phyloP scores from a whole-genome alignment of 2,888 invertebrate species.

The Euclidia mi region DNA sequence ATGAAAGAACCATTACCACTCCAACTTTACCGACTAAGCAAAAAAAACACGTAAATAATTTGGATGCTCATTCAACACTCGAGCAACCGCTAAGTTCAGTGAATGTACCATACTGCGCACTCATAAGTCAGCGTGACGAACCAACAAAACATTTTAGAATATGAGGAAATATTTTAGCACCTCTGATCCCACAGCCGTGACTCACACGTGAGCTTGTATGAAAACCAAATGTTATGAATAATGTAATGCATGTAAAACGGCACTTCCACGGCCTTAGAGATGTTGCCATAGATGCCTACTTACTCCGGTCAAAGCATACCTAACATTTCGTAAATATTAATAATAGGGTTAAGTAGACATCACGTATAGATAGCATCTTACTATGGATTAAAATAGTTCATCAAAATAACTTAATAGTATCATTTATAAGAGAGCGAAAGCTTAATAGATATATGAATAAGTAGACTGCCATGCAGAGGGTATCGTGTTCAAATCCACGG shows the following conservation, averaged over 20 bases:
- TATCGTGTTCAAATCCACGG: too few species aligned
- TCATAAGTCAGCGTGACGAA: slow-evolving; percentile 27
- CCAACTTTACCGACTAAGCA: slow-evolving; percentile 1
- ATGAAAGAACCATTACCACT: slow-evolving; percentile 20
- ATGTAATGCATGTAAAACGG: slow-evolving; percentile 63
- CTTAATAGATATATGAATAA: too few species aligned
- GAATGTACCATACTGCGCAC: slow-evolving; percentile 31
- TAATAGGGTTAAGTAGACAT: too few species aligned
- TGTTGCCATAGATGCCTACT: not conserved
- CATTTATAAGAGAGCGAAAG: too few species aligned
- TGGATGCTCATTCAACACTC: slow-evolving; percentile 22
- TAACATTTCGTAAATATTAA: too few species aligned
- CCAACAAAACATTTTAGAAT: slow-evolving; percentile 36
- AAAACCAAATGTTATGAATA: slow-evolving; percentile 74
- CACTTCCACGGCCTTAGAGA: slow-evolving; percentile 60
- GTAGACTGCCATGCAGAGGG: too few species aligned
- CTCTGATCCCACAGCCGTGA: slow-evolving; percentile 55
- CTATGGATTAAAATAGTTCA: too few species aligned
- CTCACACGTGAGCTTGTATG: slow-evolving; percentile 53
- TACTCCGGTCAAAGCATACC: too few species aligned
- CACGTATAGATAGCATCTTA: too few species aligned
- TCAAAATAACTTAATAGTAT: too few species aligned
- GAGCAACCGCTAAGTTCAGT: slow-evolving; percentile 26
- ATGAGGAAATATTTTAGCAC: slow-evolving; percentile 64
- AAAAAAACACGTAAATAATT: slow-evolving; percentile 37